phyloP scores from a whole-genome alignment of 2,888 invertebrate species.

The Gisinianus flammeolus region DNA sequence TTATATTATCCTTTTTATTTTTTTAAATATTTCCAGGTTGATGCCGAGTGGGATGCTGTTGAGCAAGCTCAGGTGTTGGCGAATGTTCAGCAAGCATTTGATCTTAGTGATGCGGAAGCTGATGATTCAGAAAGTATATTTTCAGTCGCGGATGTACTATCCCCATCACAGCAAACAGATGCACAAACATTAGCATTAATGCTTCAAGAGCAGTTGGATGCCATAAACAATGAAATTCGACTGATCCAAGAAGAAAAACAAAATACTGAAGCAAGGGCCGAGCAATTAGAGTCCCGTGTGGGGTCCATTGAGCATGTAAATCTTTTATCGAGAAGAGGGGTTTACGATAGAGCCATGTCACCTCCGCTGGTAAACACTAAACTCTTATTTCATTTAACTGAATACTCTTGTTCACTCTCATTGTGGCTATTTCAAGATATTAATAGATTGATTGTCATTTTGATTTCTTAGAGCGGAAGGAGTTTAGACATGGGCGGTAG shows the following conservation, averaged over 20 bases:
- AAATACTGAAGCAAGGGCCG: conserved; percentile 94
- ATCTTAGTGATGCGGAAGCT: conserved; percentile 71
- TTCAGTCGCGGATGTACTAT: conserved; percentile 77
- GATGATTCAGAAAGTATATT: conserved; percentile 81
- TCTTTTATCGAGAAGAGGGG: conserved; percentile 69
- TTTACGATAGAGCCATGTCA: conserved; percentile 47
- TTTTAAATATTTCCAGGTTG: conserved; percentile 38
- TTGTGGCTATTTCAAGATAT: neutral
- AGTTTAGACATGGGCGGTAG: conserved; percentile 66
- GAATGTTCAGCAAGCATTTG: conserved; percentile 91
- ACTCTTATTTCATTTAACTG: neutral
- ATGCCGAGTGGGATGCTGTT: conserved; percentile 89
- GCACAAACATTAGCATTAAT: conserved; percentile 97
- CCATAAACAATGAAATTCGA: conserved; percentile 98
- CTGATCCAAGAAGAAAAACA: conserved; percentile 92
- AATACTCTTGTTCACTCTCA: no score
- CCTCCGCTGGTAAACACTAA: neutral
- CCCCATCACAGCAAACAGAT: conserved; percentile 77
- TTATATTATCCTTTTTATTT: no score
- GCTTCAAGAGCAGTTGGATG: conserved; percentile 99
- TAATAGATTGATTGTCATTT: neutral
- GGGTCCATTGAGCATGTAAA: conserved; percentile 96
- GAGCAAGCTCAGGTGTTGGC: conserved; percentile 90
- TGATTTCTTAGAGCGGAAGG: conserved; percentile 64
- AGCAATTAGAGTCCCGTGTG: conserved; percentile 90